phyloP scores from a whole-genome alignment of 1,140 invertebrate species.

The Triops longicaudatus region DNA sequence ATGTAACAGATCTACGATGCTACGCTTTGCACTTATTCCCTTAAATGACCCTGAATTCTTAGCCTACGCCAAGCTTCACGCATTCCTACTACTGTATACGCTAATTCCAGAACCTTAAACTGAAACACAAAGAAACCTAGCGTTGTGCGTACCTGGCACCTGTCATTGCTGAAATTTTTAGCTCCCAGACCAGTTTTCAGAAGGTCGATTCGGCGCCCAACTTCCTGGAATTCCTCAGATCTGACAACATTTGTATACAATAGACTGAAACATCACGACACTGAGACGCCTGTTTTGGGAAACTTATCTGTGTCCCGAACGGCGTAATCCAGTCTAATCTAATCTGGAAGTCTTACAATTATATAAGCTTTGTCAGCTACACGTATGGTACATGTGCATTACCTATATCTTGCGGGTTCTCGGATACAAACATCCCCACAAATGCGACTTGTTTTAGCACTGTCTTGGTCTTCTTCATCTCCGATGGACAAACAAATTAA shows the following conservation, averaged over 20 bases:
- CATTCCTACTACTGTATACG: neutral
- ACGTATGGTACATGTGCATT: neutral
- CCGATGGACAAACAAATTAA: neutral
- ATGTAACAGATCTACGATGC: neutral
- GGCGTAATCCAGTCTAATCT: no score
- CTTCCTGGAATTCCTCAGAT: neutral
- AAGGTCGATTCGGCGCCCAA: neutral
- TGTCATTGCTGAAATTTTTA: neutral
- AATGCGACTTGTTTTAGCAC: neutral
- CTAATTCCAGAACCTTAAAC: neutral
- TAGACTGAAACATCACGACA: neutral
- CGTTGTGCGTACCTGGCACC: neutral
- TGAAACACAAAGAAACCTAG: neutral
- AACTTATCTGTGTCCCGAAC: no score
- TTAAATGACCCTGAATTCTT: neutral
- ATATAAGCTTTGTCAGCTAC: no score
- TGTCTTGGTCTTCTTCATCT: neutral
- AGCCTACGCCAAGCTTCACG: neutral
- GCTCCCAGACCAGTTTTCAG: neutral
- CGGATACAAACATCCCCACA: neutral
- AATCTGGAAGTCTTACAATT: no score
- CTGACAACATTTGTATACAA: neutral
- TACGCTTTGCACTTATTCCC: neutral
- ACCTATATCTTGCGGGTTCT: neutral
- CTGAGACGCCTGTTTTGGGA: neutral